Conservation (phyloP, 2,113 vertebrate species). For the Mirounga angustirostris region DNA sequence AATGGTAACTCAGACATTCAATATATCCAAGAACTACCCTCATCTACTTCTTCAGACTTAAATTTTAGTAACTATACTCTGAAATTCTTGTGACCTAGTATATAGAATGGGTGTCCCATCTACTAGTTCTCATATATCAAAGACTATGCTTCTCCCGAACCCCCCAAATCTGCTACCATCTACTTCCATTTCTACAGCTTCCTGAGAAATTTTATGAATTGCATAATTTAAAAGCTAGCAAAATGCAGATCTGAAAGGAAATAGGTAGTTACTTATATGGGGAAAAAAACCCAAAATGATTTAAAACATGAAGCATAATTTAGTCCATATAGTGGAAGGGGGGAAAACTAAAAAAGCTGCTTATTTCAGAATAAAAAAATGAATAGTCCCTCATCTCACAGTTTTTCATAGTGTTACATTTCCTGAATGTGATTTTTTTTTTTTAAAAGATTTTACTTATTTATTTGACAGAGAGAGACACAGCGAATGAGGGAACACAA, state of each 20-base stretch:
- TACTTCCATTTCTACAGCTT: background rate
- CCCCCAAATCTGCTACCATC: background rate
- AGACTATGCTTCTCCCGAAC: background rate
- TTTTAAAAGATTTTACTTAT: no score
- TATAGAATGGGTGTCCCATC: background rate
- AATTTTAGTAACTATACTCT: conserved; percentile 32
- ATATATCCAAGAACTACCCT: background rate
- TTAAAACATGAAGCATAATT: conserved; percentile 27
- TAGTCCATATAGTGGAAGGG: background rate
- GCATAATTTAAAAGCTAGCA: background rate
- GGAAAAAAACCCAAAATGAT: background rate
- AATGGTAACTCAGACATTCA: background rate
- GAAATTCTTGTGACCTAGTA: conserved; percentile 15
- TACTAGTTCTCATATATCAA: background rate
- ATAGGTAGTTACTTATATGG: background rate
- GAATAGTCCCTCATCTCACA: background rate
- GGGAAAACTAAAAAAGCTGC: background rate
- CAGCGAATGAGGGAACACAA: no score
- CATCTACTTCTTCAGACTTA: conserved; percentile 10
- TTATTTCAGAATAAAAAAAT: conserved; percentile 43
- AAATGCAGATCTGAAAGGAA: conserved; percentile 48
- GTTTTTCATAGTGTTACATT: conserved; percentile 46
- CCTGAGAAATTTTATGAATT: conserved; percentile 32
- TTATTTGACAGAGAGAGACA: no score
- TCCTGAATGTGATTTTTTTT: conserved; percentile 25